A percentile compares a stretch with the other conserved stretches of the same genome.
Conservation (phyloP, 2,113 vertebrate genomes). For the Petrocephalus microphthalmus region DNA sequence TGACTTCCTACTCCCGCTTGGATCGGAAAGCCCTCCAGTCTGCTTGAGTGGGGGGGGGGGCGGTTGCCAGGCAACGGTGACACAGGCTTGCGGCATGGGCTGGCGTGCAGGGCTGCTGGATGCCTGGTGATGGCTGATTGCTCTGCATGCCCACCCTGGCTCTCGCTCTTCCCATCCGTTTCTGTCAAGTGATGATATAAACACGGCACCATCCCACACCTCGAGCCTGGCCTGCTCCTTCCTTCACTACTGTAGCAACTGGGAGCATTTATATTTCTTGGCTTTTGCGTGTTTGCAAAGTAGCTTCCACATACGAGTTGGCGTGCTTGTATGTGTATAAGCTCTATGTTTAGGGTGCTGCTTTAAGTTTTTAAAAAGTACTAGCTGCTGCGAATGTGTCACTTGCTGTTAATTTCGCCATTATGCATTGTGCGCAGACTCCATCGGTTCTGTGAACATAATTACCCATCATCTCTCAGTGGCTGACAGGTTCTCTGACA, state of each 20-base stretch:
- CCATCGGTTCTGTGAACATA: neutral
- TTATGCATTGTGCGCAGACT: neutral
- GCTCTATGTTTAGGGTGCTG: neutral
- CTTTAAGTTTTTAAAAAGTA: neutral
- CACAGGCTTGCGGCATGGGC: neutral
- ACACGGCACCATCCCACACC: neutral
- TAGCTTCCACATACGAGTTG: neutral
- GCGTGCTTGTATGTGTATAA: neutral
- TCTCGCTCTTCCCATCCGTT: neutral
- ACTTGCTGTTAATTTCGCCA: neutral
- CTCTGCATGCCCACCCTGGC: neutral
- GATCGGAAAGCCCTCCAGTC: neutral
- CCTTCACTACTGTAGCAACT: neutral
- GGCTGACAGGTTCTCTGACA: neutral
- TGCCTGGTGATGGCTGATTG: neutral
- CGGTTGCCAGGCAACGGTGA: conserved; percentile 6
- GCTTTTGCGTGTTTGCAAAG: neutral
- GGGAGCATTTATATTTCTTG: neutral
- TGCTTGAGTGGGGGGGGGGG: neutral
- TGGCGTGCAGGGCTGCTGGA: neutral
- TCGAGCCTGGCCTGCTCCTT: neutral
- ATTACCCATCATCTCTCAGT: neutral
- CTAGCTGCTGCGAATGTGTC: neutral
- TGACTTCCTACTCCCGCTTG: conserved; percentile 7
- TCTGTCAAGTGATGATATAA: neutral